Base-by-base conservation (phyloP, 2,888 invertebrate species). In the Philereme vetulata region DNA sequence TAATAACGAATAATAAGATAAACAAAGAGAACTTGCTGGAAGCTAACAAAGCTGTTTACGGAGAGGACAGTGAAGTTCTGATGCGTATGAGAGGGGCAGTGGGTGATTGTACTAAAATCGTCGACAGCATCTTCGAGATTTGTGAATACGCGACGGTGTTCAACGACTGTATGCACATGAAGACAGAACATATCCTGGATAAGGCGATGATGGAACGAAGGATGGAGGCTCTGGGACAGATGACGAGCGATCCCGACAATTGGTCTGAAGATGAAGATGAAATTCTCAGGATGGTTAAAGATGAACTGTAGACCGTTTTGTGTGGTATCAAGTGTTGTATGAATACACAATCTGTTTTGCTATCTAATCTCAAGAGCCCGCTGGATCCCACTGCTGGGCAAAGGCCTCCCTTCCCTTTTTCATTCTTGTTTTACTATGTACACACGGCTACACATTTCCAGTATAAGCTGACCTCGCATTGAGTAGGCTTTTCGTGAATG, bases 131-230 rank as follows among this genome's bases (percentile, higher is more conserved):
- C 7, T 92, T 91, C 45, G 91, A 92, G 62, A 81, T 92, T 34
- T 92, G 91, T 50, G 91, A 92, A 64, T 90, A 84, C 51, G 87
- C 91, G 5, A 85, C 90, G 0, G 77, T 88, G 2, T 92, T 92
- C 50, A 92, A 92, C 51, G 92, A 92, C 56, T 92, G 91, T 46
- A 92, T 92, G 91, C 90, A 91, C 72, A 86, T 90, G 72, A 88
- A 85, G 57, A 90, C 90, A 90, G 91, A 91, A 46, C 91, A 92
- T 72, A 80, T 91, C 4, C 58, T 92, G 47, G 90, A 91, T 51
- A 88, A 86, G 63, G 77, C 87, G 50, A 88, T 80, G 4, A 85
- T 91, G 88, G 89, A 91, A 48, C 75, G 90, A 4, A 72, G 91
- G 0, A 86, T 92, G 90, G 85, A 89, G 55, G 88, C 90, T 0